phyloP scores from a whole-genome alignment of 2,888 invertebrate species.

The Drosophila tanythrix region DNA sequence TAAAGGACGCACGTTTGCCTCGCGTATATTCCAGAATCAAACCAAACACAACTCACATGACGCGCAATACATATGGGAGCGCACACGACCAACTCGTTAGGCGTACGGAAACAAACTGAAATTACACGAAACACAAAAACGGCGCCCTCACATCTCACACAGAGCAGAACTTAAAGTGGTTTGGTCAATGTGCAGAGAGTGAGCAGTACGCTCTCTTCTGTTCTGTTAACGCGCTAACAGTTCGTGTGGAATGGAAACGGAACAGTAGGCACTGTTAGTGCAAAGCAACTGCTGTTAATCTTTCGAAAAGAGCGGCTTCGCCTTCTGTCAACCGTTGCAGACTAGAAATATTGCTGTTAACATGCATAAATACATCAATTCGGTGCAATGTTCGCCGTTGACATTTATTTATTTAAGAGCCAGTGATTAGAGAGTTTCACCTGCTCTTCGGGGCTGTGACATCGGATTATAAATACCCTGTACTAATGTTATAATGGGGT shows the following conservation, averaged over 20 bases:
- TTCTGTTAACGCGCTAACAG: background rate
- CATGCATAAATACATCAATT: constrained; percentile 5
- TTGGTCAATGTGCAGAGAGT: constrained; percentile 12
- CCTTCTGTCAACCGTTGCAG: constrained; percentile 26
- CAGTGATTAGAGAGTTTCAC: background rate
- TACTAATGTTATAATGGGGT: background rate
- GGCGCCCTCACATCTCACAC: constrained; percentile 8
- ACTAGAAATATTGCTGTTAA: constrained; percentile 17
- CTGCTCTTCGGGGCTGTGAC: constrained; percentile 26
- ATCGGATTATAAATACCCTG: constrained; percentile 5
- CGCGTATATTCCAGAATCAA: constrained; percentile 66
- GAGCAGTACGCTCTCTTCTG: constrained; percentile 15
- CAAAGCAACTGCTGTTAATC: constrained; percentile 7
- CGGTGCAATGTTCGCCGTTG: constrained; percentile 3
- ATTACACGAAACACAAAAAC: constrained; percentile 29
- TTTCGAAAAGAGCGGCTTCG: constrained; percentile 3
- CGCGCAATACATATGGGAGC: constrained; percentile 29
- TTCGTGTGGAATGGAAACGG: constrained; percentile 29
- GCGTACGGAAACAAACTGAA: constrained; percentile 61
- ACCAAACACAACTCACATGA: constrained; percentile 18
- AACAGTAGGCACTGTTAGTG: constrained; percentile 25
- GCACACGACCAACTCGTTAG: constrained; percentile 37
- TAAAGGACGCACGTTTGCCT: constrained; percentile 46
- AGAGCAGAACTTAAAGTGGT: constrained; percentile 43
- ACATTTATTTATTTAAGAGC: constrained; percentile 56